A percentile compares a stretch with the other conserved stretches of the same genome.
phyloP scores from a whole-genome alignment of 37 sponge, comb jelly and placozoan species.

The Mnemiopsis leidyi region DNA sequence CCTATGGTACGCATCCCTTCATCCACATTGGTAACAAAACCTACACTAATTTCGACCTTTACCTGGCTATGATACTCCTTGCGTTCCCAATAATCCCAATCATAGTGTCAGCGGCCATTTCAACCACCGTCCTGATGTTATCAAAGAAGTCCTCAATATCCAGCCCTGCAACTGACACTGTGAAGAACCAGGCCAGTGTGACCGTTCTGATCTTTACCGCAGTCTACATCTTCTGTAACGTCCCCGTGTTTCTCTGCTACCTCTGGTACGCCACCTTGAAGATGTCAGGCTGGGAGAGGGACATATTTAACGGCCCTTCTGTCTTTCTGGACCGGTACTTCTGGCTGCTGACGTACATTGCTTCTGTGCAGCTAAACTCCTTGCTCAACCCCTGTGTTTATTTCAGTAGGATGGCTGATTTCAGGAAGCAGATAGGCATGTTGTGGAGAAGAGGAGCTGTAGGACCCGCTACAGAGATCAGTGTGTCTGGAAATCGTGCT shows the following conservation, averaged over 20 bases:
- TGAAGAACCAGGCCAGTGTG: background rate
- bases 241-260: background rate
- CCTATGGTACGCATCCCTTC: background rate
- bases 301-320: background rate
- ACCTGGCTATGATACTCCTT: background rate
- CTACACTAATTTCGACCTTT: background rate
- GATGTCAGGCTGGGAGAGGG: background rate
- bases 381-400: background rate
- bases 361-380: background rate
- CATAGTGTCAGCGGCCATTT: background rate
- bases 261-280: background rate
- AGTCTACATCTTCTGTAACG: conserved; percentile 16
- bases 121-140: background rate
- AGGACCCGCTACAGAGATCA: too few relatives aligned
- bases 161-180: too few relatives aligned
- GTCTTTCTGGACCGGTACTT: background rate
- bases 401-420: background rate
- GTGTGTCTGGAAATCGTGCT: too few relatives aligned
- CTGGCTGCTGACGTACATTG: background rate
- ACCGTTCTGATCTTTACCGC: background rate
- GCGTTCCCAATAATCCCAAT: background rate
- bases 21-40: background rate
- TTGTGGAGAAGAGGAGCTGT: too few relatives aligned
- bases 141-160: background rate
- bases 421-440: background rate